Evolutionary conservation across 2,797 vertebrate genomes (phyloP), one percentile per base, ranked within the genome.

Genomic region (Malacoctenus gilli): DNA sequence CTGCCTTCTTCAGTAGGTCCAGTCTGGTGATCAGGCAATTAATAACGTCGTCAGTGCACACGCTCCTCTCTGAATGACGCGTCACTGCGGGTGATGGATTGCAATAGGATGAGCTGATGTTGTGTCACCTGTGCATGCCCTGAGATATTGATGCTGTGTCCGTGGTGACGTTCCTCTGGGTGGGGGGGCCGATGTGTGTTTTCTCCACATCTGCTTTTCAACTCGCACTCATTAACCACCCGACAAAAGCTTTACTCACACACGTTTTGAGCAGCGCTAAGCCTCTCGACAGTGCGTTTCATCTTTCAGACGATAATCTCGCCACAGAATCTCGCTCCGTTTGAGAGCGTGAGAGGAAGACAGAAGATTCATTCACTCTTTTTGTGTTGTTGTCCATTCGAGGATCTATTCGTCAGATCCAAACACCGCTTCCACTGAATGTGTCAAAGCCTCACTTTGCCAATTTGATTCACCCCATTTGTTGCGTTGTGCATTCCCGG

Each of bases 401-500:
- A 32, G 11, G 9, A 32, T 32, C 30, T 32, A 46, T 49, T 65
- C 50, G 25, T 28, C 25, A 28, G 25, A 4, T 58, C 16, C 56
- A 34, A 22, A 12, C 1, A 8, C 10, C 57, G 23, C 55, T 25
- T 43, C 40, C 46, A 23, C 9, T 1, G n/a, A 13, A 38, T 40
- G 20, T 56, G n/a, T 43, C 12, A 9, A 37, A 40, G 39, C 28
- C 18, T 35, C 10, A 58, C 60, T 64, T 28, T 36, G 25, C 20
- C 40, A 30, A 21, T 22, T 44, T n/a, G n/a, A n/a, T 36, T 35
- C 14, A 12, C n/a, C n/a, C n/a, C n/a, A 25, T 41, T 31, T 38
- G 10, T 28, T 65, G 23, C 73, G 54, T 52, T 60, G 35, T 80
- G 64, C 72, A 57, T 74, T 71, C 63, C 69, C 76, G 75, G 68